These are phyloP conservation scores for Cyclopterus lumpus DNA, from an alignment of 2,797 vertebrate species.

Conservation along the genomic window DNA sequence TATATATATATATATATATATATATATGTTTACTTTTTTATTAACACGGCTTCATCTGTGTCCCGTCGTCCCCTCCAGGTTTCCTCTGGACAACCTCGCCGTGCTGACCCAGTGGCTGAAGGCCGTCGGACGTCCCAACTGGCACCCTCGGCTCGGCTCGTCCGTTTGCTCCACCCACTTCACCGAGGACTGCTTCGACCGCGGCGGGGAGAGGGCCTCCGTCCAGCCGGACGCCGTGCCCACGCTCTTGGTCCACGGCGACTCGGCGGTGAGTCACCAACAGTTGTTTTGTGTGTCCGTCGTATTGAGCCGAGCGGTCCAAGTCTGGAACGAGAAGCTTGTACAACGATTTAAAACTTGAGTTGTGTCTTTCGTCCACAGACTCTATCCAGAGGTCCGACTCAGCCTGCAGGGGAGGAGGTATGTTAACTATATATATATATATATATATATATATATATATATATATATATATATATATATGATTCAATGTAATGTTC, in stretches of 20 bases:
- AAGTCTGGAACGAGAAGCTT: neutral
- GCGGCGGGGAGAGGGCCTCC: constrained; percentile 36
- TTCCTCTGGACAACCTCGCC: constrained; percentile 63
- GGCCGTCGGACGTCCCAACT: constrained; percentile 65
- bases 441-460: no score
- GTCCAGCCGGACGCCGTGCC: constrained; percentile 70
- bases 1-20: no score
- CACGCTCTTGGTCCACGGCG: constrained; percentile 51
- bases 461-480: no score
- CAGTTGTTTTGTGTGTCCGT: neutral
- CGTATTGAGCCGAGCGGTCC: neutral
- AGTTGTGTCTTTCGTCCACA: constrained; percentile 6
- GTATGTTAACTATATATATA: constrained; percentile 18
- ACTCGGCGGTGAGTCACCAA: constrained; percentile 48
- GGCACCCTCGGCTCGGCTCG: constrained; percentile 73
- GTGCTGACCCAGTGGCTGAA: constrained; percentile 72
- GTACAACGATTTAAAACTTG: neutral
- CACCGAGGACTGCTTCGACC: constrained; percentile 73
- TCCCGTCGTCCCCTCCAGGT: constrained; percentile 45
- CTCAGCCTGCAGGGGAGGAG: constrained; percentile 38
- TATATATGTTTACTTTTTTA: no score
- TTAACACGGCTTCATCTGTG: neutral
- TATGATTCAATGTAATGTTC: neutral
- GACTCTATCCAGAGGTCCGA: constrained; percentile 2
- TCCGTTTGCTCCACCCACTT: constrained; percentile 78